Evolutionary conservation across 2,888 invertebrate species (phyloP).

Genomic region (Bursaphelenchus okinawaensis): DNA sequence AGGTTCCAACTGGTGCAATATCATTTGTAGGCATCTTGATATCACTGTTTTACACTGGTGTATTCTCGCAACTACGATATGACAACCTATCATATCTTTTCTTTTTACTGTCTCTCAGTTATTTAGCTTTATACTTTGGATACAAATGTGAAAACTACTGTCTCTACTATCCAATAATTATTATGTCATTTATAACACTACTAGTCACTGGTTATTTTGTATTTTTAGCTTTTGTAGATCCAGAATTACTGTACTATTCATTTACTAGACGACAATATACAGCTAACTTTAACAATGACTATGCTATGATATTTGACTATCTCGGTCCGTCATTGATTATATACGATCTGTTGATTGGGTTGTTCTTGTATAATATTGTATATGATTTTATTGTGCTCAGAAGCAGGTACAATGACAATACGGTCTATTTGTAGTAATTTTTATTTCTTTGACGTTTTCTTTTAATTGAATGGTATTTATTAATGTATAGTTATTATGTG

Average conservation of each 20-base stretch:
- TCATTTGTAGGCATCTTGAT: neutral
- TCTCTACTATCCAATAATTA: neutral
- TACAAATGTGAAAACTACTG: neutral
- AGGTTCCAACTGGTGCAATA: neutral
- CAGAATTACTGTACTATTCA: neutral
- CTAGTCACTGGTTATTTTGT: neutral
- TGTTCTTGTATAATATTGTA: neutral
- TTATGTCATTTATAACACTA: neutral
- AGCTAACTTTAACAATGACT: too few species aligned
- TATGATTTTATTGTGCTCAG: neutral
- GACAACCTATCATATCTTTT: neutral
- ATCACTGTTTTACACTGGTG: neutral
- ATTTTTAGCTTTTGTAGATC: neutral
- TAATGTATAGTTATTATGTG: too few species aligned
- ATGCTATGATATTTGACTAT: too few species aligned
- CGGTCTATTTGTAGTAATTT: too few species aligned
- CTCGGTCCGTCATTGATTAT: neutral
- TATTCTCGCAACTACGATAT: neutral
- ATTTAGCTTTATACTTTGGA: neutral
- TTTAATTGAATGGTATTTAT: too few species aligned
- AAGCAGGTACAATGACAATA: too few species aligned
- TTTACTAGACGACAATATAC: neutral
- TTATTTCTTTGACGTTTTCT: too few species aligned
- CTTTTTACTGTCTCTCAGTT: neutral
- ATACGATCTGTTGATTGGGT: neutral